A percentile compares a stretch with the other conserved stretches of the same genome.
Evolutionary conservation across 2,113 vertebrate species (phyloP).

Genomic region (Oncorhynchus keta): DNA sequence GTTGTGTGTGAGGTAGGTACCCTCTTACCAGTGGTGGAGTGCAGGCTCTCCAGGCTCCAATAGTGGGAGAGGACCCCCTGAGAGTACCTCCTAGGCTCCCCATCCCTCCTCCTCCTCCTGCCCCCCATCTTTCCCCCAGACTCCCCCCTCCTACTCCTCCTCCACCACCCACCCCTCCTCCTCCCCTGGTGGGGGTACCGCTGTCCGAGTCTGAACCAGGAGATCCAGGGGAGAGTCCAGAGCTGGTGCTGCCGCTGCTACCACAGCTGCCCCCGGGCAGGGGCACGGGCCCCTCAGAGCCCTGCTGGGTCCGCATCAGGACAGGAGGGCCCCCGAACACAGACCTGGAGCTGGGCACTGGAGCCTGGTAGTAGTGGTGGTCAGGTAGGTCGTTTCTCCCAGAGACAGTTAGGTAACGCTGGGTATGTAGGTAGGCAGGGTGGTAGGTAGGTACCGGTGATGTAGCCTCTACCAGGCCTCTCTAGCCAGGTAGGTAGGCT

Average conservation of each 20-base stretch:
- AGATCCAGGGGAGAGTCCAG: slow-evolving; percentile 86
- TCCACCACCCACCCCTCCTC: slow-evolving; percentile 70
- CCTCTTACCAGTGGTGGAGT: slow-evolving; percentile 89
- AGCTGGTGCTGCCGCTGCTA: slow-evolving; percentile 80
- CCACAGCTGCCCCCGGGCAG: slow-evolving; percentile 83
- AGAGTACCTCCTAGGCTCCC: slow-evolving; percentile 77
- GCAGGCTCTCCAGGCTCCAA: slow-evolving; percentile 96
- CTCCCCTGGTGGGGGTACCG: slow-evolving; percentile 79
- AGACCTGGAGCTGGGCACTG: not conserved
- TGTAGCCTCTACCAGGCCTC: slow-evolving; percentile 14
- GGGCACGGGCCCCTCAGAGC: slow-evolving; percentile 79
- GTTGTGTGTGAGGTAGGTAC: slow-evolving; percentile 9
- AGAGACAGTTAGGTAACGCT: not conserved
- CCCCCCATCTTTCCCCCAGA: slow-evolving; percentile 74
- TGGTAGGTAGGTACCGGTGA: slow-evolving; percentile 1
- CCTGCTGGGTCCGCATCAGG: slow-evolving; percentile 85
- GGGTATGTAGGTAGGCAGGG: not conserved
- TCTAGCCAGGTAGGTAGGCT: not conserved
- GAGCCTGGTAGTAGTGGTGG: not conserved
- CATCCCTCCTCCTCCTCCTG: slow-evolving; percentile 76
- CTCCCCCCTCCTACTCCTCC: slow-evolving; percentile 76
- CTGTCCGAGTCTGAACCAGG: slow-evolving; percentile 89
- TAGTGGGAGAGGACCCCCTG: slow-evolving; percentile 87
- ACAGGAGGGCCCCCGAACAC: slow-evolving; percentile 23
- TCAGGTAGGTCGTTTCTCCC: not conserved